Evolutionary conservation across 2,888 invertebrate species (phyloP).

Genomic region (Caradrina clavipalpis): DNA sequence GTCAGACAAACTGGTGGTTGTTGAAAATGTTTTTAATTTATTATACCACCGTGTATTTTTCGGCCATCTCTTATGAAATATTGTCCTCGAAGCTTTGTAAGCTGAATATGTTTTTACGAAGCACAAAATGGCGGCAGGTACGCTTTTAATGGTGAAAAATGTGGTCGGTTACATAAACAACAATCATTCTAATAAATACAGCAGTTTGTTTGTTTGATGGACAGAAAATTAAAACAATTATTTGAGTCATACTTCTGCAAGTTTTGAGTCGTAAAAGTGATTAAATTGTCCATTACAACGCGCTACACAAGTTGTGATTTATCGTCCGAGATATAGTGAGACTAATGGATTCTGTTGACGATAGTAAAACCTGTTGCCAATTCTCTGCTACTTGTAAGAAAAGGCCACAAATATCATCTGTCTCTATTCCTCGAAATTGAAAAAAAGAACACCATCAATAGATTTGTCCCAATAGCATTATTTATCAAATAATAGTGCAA

Average conservation of each 20-base stretch:
- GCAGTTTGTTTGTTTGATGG: conserved; percentile 41
- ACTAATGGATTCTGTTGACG: conserved; percentile 54
- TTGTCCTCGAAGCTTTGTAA: conserved; percentile 69
- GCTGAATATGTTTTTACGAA: conserved; percentile 65
- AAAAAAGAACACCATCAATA: conserved; percentile 18
- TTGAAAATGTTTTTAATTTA: conserved; percentile 78
- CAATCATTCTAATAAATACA: conserved; percentile 45
- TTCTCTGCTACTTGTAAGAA: conserved; percentile 23
- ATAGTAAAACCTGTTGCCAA: conserved; percentile 57
- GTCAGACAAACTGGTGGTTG: conserved; percentile 57
- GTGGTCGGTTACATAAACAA: conserved; percentile 53
- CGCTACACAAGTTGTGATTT: conserved; percentile 42
- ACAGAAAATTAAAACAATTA: conserved; percentile 33
- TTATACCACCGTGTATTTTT: conserved; percentile 73
- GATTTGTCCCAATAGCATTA: conserved; percentile 14
- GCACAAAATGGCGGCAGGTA: conserved; percentile 60
- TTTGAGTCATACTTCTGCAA: conserved; percentile 14
- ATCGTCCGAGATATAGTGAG: conserved; percentile 43
- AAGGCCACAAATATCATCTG: conserved; percentile 1
- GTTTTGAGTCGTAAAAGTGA: conserved; percentile 37
- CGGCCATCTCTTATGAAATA: conserved; percentile 72
- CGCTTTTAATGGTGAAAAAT: conserved; percentile 63
- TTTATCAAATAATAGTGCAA: conserved; percentile 41
- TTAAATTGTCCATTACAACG: conserved; percentile 23
- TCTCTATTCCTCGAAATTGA: conserved; percentile 21